A percentile compares a stretch with the other conserved stretches of the same genome.
These are phyloP conservation scores for Campoletis raptor DNA, from an alignment of 2,888 invertebrate genomes.

Conservation along the genomic window DNA sequence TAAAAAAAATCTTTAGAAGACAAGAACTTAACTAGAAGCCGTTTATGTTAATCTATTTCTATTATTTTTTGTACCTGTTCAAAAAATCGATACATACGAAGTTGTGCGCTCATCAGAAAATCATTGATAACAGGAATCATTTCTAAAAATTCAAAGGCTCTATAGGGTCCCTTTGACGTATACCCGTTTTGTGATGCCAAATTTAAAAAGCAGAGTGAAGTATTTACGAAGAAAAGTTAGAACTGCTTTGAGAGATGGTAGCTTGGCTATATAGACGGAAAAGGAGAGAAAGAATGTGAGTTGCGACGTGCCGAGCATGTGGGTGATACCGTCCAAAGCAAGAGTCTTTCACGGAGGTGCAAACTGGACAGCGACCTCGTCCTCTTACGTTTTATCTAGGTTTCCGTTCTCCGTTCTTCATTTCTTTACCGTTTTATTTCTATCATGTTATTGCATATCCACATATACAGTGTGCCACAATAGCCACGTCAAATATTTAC, in stretches of 20 bases:
- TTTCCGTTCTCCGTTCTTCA: slow-evolving; percentile 54
- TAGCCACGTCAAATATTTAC: not conserved
- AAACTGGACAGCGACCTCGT: slow-evolving; percentile 65
- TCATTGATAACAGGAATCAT: not conserved
- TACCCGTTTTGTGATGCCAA: not conserved
- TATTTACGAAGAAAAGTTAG: slow-evolving; percentile 29
- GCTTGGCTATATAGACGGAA: slow-evolving; percentile 8
- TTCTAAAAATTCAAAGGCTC: not conserved
- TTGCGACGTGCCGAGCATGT: slow-evolving; percentile 68
- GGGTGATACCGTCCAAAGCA: slow-evolving; percentile 60
- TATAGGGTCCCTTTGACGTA: not conserved
- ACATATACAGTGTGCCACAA: not conserved
- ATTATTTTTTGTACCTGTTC: not conserved
- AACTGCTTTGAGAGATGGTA: not conserved
- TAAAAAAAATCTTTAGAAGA: not conserved
- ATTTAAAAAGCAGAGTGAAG: not conserved
- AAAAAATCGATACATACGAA: not conserved
- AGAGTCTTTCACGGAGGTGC: slow-evolving; percentile 61
- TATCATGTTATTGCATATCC: not conserved
- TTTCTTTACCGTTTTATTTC: slow-evolving; percentile 27
- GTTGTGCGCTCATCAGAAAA: not conserved
- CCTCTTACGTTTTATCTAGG: slow-evolving; percentile 63
- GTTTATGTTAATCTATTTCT: too few relatives aligned
- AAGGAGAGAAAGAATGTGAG: slow-evolving; percentile 56
- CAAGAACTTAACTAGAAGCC: too few relatives aligned